Conservation (phyloP, 2,113 vertebrate species). For the Alethe diademata region DNA sequence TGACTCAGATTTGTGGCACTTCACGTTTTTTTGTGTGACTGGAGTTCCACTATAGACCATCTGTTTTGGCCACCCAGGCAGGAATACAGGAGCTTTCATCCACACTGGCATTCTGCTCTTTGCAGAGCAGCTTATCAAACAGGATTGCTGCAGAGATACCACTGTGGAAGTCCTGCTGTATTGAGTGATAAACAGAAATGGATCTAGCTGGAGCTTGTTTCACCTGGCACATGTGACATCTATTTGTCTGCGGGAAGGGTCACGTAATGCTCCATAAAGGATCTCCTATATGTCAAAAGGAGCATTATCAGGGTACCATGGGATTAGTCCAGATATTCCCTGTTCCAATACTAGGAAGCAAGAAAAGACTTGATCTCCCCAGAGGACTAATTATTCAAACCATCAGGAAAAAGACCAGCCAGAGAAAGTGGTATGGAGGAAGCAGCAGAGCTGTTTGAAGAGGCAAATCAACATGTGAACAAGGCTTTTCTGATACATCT, state of each 20-base stretch:
- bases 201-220: neutral
- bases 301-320: neutral
- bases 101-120: neutral
- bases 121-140: neutral
- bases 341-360: constrained; percentile 19
- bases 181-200: neutral
- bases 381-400: constrained; percentile 61
- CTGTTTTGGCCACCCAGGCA: constrained; percentile 4
- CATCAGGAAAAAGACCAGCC: constrained; percentile 40
- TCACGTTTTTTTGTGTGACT: neutral
- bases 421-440: neutral
- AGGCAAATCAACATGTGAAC: neutral
- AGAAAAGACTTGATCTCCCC: constrained; percentile 43
- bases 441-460: constrained; percentile 36
- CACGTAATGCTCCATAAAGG: neutral
- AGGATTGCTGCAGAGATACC: neutral
- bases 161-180: neutral
- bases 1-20: constrained; percentile 12
- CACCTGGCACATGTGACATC: neutral
- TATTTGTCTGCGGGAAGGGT: neutral
- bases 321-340: constrained; percentile 24
- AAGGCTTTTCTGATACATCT: neutral
- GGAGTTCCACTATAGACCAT: constrained; percentile 14
- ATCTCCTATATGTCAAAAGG: neutral
- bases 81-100: neutral